These are phyloP conservation scores for Anhinga rufa DNA, from an alignment of 2,113 vertebrate species.

Conservation along the genomic window DNA sequence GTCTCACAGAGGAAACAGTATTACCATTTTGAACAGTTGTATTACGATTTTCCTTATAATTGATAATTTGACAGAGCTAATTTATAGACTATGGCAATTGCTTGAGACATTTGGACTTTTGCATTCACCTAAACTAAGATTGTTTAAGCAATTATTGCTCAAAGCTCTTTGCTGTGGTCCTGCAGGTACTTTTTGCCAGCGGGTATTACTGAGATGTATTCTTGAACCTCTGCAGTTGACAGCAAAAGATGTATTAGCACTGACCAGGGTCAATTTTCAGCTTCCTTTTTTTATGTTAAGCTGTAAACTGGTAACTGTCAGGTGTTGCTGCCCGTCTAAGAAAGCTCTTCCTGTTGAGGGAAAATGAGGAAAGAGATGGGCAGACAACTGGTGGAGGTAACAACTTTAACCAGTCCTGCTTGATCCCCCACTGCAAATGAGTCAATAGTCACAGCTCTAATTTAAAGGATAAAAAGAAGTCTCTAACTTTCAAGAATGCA, in stretches of 20 bases:
- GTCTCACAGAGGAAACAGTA: neutral
- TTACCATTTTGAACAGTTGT: neutral
- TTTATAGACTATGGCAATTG: neutral
- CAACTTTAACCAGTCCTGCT: neutral
- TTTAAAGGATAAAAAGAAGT: neutral
- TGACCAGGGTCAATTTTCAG: neutral
- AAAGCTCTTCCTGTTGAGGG: neutral
- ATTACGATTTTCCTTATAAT: neutral
- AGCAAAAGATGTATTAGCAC: neutral
- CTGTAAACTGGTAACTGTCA: neutral
- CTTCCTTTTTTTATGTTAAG: neutral
- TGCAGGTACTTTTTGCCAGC: neutral
- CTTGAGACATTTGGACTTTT: neutral
- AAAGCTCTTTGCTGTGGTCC: neutral
- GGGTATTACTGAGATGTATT: neutral
- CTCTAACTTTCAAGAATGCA: neutral
- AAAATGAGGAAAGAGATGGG: neutral
- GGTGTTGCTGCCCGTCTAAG: neutral
- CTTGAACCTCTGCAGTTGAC: neutral
- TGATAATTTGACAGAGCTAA: neutral
- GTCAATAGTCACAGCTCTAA: neutral
- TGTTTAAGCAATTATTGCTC: neutral
- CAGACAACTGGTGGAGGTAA: neutral
- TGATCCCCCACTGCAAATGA: neutral
- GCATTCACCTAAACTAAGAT: neutral